A percentile compares a stretch with the other conserved stretches of the same genome.
phyloP scores from a whole-genome alignment of 2,888 invertebrate species.

The Pristionchus fissidentatus region DNA sequence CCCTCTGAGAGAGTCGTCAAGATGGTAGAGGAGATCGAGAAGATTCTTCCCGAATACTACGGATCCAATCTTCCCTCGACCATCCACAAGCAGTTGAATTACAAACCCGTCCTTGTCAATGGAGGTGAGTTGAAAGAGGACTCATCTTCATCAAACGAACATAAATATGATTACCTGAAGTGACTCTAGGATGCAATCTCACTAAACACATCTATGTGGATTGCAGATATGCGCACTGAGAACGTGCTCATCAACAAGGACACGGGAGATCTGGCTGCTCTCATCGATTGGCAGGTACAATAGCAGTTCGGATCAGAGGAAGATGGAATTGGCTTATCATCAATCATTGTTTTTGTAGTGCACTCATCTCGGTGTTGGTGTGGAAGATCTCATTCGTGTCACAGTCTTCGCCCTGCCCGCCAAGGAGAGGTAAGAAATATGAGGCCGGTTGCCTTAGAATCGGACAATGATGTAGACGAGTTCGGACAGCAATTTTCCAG shows the following conservation, averaged over 20 bases:
- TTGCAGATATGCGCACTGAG: slow-evolving; percentile 8
- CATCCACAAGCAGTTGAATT: slow-evolving; percentile 16
- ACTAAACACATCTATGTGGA: too few species aligned
- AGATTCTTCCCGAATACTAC: slow-evolving; percentile 18
- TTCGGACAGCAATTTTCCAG: too few species aligned
- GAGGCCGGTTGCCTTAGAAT: background rate
- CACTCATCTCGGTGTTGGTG: slow-evolving; percentile 6
- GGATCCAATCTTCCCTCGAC: slow-evolving; percentile 11
- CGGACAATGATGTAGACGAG: too few species aligned
- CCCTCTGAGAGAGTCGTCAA: background rate
- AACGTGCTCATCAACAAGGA: slow-evolving; percentile 26
- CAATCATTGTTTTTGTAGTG: background rate
- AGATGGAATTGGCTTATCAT: background rate
- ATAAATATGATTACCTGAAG: too few species aligned
- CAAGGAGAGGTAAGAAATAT: background rate
- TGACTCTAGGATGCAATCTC: too few species aligned
- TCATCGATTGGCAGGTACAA: slow-evolving; percentile 23
- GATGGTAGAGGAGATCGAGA: background rate
- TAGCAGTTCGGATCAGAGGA: background rate
- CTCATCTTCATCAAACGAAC: too few species aligned
- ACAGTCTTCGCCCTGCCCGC: background rate
- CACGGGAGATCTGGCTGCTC: background rate
- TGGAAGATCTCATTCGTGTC: slow-evolving; percentile 15
- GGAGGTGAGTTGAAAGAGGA: slow-evolving; percentile 36
- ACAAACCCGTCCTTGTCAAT: background rate